These are phyloP conservation scores for Pterostichus niger DNA, from an alignment of 2,888 invertebrate species.

Conservation along the genomic window DNA sequence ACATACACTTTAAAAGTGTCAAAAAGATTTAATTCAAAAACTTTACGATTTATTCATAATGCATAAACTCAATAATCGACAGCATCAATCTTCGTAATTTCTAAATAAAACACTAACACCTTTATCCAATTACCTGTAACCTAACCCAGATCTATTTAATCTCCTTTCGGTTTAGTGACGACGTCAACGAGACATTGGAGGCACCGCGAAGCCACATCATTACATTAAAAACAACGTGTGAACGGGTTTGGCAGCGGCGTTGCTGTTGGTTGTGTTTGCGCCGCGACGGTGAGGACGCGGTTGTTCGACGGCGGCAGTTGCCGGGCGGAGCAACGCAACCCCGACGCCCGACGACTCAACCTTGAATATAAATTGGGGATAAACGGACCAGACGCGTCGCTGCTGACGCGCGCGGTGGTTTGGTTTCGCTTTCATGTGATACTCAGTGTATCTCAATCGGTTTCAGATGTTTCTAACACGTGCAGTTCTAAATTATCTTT, in stretches of 20 bases:
- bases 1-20: too few species aligned
- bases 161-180: neutral
- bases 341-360: slow-evolving; percentile 68
- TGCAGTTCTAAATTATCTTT: too few species aligned
- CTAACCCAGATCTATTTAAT: neutral
- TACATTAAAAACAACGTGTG: slow-evolving; percentile 32
- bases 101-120: neutral
- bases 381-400: slow-evolving; percentile 65
- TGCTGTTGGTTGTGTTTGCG: neutral
- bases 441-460: slow-evolving; percentile 44
- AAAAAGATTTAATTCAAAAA: too few species aligned
- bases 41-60: too few species aligned
- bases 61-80: too few species aligned
- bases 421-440: slow-evolving; percentile 40
- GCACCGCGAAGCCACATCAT: neutral
- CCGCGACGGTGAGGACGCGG: neutral
- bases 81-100: neutral
- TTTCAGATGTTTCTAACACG: neutral
- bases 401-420: slow-evolving; percentile 13
- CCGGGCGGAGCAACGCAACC: slow-evolving; percentile 60
- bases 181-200: neutral
- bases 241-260: neutral
- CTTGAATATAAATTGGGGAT: slow-evolving; percentile 69
- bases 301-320: slow-evolving; percentile 3
- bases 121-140: neutral